Conservation (phyloP, 1,140 invertebrate species). For the Zaprionus camerounensis region DNA sequence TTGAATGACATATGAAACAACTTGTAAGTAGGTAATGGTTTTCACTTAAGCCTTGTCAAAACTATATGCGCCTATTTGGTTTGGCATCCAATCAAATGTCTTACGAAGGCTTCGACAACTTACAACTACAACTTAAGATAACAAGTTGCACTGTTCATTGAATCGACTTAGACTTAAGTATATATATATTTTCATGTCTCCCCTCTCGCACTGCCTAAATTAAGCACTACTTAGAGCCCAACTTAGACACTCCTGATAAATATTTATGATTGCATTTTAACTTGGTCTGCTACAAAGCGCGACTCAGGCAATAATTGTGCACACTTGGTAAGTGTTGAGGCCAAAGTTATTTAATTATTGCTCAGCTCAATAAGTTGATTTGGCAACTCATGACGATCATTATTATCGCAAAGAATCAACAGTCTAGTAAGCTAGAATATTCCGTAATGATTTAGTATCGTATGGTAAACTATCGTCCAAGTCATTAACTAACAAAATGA, state of each 20-base stretch:
- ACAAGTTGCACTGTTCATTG: conserved; percentile 69
- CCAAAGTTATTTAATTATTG: neutral
- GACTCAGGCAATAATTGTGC: conserved; percentile 11
- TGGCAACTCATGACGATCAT: too few relatives aligned
- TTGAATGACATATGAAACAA: neutral
- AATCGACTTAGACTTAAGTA: conserved; percentile 40
- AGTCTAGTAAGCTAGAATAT: too few relatives aligned
- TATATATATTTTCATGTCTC: conserved; percentile 56
- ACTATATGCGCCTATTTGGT: too few relatives aligned
- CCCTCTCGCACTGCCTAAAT: conserved; percentile 58
- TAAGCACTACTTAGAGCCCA: conserved; percentile 73
- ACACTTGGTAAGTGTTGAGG: neutral
- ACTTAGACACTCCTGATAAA: conserved; percentile 75
- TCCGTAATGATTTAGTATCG: too few relatives aligned
- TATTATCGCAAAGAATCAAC: too few relatives aligned
- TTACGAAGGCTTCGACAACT: neutral
- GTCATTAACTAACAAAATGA: neutral
- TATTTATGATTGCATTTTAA: conserved; percentile 76
- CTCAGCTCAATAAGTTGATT: neutral
- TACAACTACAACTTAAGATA: conserved; percentile 24
- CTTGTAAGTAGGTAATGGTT: too few relatives aligned
- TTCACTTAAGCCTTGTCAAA: conserved; percentile 2
- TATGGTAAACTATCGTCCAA: too few relatives aligned
- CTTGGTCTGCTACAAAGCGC: conserved; percentile 27
- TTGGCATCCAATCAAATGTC: neutral